These are phyloP conservation scores for Capitella teleta DNA, from an alignment of 1,140 invertebrate genomes.

Conservation along the genomic window DNA sequence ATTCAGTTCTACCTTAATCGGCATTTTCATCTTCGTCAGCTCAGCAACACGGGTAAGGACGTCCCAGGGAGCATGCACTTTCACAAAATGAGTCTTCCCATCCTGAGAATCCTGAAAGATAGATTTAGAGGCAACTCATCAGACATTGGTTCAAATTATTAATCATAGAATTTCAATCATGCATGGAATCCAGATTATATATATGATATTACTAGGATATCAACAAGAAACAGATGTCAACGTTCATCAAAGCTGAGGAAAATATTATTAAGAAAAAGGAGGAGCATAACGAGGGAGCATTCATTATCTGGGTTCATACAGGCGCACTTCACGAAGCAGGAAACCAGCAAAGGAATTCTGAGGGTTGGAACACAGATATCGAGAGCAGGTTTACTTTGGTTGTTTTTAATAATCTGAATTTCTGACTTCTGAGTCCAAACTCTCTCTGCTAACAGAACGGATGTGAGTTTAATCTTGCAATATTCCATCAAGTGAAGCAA, in stretches of 20 bases:
- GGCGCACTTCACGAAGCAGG: no score
- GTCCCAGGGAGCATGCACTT: slow-evolving; percentile 84
- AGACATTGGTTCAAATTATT: neutral
- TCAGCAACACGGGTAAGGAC: slow-evolving; percentile 76
- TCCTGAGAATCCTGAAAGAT: slow-evolving; percentile 23
- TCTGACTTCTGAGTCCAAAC: no score
- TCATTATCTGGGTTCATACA: no score
- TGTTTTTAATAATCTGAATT: no score
- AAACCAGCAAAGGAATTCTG: no score
- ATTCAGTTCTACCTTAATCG: slow-evolving; percentile 43
- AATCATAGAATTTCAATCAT: neutral
- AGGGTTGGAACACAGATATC: no score
- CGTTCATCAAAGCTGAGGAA: neutral
- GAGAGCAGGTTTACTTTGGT: no score
- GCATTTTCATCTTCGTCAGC: slow-evolving; percentile 77
- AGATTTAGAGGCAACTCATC: neutral
- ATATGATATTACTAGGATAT: neutral
- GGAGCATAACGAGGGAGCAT: no score
- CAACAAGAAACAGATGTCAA: neutral
- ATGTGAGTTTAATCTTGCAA: no score
- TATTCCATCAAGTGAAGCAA: no score
- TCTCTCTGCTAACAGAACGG: no score
- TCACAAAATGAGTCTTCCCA: slow-evolving; percentile 55
- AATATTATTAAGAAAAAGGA: neutral
- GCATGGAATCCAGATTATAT: neutral